These are phyloP conservation scores for Drosophila eohydei DNA, from an alignment of 2,888 invertebrate species.

Conservation along the genomic window DNA sequence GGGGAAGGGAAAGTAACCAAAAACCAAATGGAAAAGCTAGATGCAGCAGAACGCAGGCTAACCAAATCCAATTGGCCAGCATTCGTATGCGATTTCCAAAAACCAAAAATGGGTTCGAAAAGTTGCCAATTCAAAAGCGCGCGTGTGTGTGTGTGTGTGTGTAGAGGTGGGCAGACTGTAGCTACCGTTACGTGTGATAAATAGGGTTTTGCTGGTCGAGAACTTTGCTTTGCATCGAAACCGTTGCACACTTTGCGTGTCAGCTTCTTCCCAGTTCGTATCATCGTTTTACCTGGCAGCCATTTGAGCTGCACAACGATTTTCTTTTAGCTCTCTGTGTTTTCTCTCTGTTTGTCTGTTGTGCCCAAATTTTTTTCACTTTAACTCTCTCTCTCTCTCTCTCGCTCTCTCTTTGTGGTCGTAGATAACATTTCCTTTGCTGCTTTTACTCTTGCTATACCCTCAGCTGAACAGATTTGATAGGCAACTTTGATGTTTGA, in stretches of 20 bases:
- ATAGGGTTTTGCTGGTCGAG: slow-evolving; percentile 66
- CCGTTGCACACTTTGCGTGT: slow-evolving; percentile 51
- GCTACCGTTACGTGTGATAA: slow-evolving; percentile 64
- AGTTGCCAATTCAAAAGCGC: slow-evolving; percentile 26
- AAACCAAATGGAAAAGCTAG: slow-evolving; percentile 21
- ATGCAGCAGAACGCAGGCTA: slow-evolving; percentile 42
- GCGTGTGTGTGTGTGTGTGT: not conserved
- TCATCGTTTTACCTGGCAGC: slow-evolving; percentile 60
- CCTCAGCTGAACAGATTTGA: not conserved
- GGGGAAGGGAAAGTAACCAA: slow-evolving; percentile 11
- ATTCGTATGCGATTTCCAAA: slow-evolving; percentile 72
- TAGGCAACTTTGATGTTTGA: no score
- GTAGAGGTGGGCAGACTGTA: not conserved
- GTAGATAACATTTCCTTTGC: slow-evolving; percentile 12
- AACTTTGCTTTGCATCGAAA: slow-evolving; percentile 47
- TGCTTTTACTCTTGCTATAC: not conserved
- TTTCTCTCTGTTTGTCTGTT: slow-evolving; percentile 16
- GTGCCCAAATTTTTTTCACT: slow-evolving; percentile 14
- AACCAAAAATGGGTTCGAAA: slow-evolving; percentile 55
- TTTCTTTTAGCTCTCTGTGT: slow-evolving; percentile 41
- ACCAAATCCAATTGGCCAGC: slow-evolving; percentile 77
- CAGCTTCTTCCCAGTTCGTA: slow-evolving; percentile 23
- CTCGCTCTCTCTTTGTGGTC: slow-evolving; percentile 13
- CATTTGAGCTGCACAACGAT: slow-evolving; percentile 52
- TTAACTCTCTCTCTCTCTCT: slow-evolving; percentile 13